A percentile compares a stretch with the other conserved stretches of the same genome.
Evolutionary conservation across 92 coral and sea anemone genomes (phyloP).

Genomic region (Ricordea florida): DNA sequence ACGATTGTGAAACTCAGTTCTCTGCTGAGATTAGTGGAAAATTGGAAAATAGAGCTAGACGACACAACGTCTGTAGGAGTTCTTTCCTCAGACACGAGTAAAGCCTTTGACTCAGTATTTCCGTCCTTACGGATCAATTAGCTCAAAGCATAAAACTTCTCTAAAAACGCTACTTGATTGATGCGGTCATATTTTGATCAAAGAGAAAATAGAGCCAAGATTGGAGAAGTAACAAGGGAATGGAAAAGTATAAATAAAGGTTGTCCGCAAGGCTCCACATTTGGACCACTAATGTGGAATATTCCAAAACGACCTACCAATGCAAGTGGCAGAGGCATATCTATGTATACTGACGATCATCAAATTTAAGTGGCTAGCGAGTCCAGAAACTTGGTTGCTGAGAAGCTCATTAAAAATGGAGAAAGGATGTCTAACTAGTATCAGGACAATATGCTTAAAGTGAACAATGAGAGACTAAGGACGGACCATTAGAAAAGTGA

Average conservation of each 20-base stretch:
- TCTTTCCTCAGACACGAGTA: neutral
- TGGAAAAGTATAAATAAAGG: conserved; percentile 30
- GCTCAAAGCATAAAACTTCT: neutral
- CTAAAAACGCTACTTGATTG: neutral
- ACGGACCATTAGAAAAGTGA: too few relatives aligned
- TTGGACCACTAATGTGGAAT: conserved; percentile 61
- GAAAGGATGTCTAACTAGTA: too few relatives aligned
- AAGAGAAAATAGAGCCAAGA: conserved; percentile 25
- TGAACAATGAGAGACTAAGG: too few relatives aligned
- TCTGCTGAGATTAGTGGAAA: neutral
- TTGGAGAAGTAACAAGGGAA: conserved; percentile 3
- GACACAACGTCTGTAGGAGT: neutral
- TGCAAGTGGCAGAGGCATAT: too few relatives aligned
- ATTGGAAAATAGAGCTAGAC: conserved; percentile 7
- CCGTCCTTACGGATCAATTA: neutral
- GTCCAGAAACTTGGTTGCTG: too few relatives aligned
- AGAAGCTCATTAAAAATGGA: too few relatives aligned
- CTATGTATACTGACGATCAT: too few relatives aligned
- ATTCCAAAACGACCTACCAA: conserved; percentile 26
- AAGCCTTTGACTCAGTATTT: conserved; percentile 4
- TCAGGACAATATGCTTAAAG: too few relatives aligned
- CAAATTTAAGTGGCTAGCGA: too few relatives aligned
- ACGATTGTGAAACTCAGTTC: too few relatives aligned
- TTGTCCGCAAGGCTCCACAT: conserved; percentile 54
- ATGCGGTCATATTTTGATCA: conserved; percentile 24